Percentiles rank a stretch among this genome's conserved stretches.
phyloP scores from a whole-genome alignment of 2,888 invertebrate genomes.

The Dermolepida albohirtum region DNA sequence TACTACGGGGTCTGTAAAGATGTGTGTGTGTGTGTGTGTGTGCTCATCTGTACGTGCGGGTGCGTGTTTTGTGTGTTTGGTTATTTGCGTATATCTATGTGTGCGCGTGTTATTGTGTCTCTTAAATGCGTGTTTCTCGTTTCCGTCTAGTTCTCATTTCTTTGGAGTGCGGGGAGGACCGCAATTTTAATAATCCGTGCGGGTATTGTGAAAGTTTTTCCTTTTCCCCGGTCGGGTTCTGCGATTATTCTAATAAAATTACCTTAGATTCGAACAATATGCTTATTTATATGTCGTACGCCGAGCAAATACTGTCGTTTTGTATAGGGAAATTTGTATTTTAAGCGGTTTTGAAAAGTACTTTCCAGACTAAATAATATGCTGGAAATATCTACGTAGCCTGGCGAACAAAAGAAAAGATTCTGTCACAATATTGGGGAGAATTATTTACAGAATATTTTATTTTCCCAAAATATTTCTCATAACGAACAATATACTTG shows the following conservation, averaged over 20 bases:
- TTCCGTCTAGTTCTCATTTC: conserved; percentile 11
- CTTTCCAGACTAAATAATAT: too few species aligned
- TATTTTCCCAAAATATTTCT: too few species aligned
- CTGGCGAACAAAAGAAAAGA: too few species aligned
- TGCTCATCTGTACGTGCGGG: not conserved
- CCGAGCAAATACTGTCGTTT: too few species aligned
- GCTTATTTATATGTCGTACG: conserved; percentile 12
- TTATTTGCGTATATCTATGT: not conserved
- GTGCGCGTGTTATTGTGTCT: conserved; percentile 3
- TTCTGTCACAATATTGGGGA: too few species aligned
- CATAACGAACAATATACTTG: too few species aligned
- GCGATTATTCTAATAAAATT: conserved; percentile 12
- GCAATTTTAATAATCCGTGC: conserved; percentile 29
- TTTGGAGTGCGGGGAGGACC: conserved; percentile 2
- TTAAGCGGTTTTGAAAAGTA: too few species aligned
- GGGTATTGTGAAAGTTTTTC: conserved; percentile 21
- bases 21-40: not conserved
- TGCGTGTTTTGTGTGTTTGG: not conserved
- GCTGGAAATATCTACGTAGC: too few species aligned
- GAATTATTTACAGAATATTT: too few species aligned
- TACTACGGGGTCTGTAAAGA: conserved; percentile 41
- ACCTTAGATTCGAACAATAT: conserved; percentile 26
- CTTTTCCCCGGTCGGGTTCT: conserved; percentile 8
- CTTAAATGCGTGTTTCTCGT: conserved; percentile 14
- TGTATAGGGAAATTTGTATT: too few species aligned